Conservation (phyloP, 2,113 vertebrate species). For the Orycteropus afer region DNA sequence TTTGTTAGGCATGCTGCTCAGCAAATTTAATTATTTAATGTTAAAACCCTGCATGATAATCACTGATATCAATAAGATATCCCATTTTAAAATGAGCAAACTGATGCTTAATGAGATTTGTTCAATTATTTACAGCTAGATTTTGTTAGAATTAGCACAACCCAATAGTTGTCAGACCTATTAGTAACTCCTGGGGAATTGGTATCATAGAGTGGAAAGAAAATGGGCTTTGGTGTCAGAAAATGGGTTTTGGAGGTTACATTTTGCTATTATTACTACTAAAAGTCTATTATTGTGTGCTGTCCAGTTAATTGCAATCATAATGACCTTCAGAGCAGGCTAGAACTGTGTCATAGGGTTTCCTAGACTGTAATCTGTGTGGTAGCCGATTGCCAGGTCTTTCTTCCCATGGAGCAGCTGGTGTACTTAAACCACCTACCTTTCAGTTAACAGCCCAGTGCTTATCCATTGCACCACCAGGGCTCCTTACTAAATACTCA, state of each 20-base stretch:
- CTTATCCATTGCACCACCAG: neutral
- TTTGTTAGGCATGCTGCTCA: neutral
- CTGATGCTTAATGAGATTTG: neutral
- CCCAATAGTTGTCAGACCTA: neutral
- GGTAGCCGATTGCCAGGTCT: neutral
- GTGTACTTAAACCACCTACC: neutral
- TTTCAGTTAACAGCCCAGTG: neutral
- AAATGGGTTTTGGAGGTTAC: neutral
- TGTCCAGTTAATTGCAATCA: too few relatives aligned
- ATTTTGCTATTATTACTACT: neutral
- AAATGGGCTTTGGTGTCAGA: neutral
- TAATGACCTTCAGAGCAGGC: too few relatives aligned
- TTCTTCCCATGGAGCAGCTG: neutral
- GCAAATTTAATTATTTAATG: conserved; percentile 39
- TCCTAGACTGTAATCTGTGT: neutral
- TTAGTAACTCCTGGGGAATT: neutral
- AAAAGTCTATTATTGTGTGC: neutral
- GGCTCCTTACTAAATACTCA: neutral
- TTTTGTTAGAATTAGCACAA: neutral
- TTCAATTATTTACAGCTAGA: neutral
- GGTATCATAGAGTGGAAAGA: neutral
- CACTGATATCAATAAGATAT: too few relatives aligned
- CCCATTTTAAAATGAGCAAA: neutral
- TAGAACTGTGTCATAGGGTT: too few relatives aligned
- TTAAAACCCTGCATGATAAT: neutral